Percentiles rank a stretch among this genome's conserved stretches.
Conservation (phyloP, 2,888 invertebrate species). For the Hypercompe scribonia region DNA sequence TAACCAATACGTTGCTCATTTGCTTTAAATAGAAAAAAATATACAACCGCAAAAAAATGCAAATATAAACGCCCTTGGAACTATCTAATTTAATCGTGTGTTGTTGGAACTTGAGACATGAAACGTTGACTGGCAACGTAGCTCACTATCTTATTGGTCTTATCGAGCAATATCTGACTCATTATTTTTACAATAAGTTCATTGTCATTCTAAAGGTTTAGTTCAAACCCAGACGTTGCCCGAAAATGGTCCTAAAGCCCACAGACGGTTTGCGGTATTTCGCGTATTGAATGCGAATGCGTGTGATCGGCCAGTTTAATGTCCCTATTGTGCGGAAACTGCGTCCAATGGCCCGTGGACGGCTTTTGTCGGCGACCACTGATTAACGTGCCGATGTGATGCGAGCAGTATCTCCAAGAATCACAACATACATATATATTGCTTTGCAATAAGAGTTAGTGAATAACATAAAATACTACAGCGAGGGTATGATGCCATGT, state of each 20-base stretch:
- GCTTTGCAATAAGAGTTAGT: too few species aligned
- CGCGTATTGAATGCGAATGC: conserved; percentile 25
- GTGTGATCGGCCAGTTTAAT: conserved; percentile 44
- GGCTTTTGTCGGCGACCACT: conserved; percentile 34
- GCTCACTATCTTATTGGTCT: neutral
- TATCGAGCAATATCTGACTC: neutral
- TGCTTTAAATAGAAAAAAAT: neutral
- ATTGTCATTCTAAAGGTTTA: neutral
- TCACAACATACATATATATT: neutral
- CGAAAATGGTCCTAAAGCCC: neutral
- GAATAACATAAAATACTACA: neutral
- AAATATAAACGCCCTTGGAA: neutral
- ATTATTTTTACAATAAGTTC: neutral
- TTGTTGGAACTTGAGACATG: neutral
- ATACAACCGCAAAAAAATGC: neutral
- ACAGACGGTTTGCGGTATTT: conserved; percentile 4
- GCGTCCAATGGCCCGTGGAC: conserved; percentile 42
- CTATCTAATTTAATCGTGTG: neutral
- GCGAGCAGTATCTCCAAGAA: neutral
- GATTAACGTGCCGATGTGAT: conserved; percentile 25
- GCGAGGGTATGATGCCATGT: neutral
- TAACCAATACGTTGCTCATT: neutral
- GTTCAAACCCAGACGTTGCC: neutral
- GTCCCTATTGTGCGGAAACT: conserved; percentile 42
- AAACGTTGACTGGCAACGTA: neutral